Evolutionary conservation across 2,113 vertebrate species (phyloP).

Genomic region (Mionectes macconnelli): DNA sequence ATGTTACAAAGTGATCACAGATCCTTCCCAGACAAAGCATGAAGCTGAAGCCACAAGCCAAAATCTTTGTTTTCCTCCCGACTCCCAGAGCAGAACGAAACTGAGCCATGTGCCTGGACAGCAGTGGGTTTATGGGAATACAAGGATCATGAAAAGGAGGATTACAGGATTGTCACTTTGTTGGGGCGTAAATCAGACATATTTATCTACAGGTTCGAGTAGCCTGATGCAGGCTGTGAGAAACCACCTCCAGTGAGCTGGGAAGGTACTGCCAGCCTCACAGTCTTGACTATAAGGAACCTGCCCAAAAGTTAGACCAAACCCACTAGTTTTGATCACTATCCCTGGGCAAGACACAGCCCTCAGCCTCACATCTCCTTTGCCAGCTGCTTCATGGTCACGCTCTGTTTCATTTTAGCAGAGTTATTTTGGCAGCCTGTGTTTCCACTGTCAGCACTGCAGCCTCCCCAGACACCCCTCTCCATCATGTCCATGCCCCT

Average conservation of each 20-base stretch:
- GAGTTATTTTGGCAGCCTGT: background rate
- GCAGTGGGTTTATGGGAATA: background rate
- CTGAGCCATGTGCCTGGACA: fast-evolving
- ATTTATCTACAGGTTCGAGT: background rate
- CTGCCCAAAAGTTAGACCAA: background rate
- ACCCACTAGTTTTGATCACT: background rate
- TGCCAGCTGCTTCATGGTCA: background rate
- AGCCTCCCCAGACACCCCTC: fast-evolving
- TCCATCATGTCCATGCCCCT: fast-evolving
- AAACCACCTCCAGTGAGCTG: background rate
- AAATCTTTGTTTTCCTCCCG: background rate
- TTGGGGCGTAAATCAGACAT: background rate
- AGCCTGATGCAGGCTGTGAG: background rate
- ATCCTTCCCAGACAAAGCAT: background rate
- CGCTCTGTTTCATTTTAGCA: background rate
- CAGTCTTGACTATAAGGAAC: background rate
- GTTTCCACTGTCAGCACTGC: background rate
- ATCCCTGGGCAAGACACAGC: background rate
- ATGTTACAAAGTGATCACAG: background rate
- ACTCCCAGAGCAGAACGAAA: background rate
- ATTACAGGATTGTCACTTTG: background rate
- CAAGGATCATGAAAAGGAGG: background rate
- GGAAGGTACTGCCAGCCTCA: background rate
- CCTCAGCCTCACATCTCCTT: background rate
- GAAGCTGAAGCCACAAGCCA: background rate